Conservation (phyloP, 2,113 vertebrate species). For the Delphinapterus leucas region DNA sequence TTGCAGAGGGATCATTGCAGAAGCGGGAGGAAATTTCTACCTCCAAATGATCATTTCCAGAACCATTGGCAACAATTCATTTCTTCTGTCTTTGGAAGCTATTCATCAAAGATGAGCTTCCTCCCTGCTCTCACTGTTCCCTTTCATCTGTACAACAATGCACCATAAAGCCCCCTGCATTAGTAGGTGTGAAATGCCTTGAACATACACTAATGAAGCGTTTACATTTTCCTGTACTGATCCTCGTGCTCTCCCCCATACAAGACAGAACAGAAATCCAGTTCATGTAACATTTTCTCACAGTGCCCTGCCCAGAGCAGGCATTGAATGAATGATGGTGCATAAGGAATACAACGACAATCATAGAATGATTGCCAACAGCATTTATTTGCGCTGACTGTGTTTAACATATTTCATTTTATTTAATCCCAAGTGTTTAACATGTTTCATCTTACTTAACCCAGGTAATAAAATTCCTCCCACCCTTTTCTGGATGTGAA, state of each 20-base stretch:
- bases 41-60: neutral
- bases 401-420: neutral
- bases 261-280: neutral
- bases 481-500: neutral
- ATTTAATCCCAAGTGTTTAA: neutral
- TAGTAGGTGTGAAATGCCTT: neutral
- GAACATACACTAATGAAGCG: too few species aligned
- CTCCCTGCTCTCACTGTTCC: neutral
- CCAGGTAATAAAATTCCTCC: neutral
- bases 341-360: accelerated
- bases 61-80: neutral
- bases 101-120: neutral
- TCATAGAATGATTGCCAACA: neutral
- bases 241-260: neutral
- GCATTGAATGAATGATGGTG: neutral
- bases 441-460: neutral
- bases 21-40: neutral
- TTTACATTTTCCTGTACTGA: accelerated
- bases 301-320: neutral
- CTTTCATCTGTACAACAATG: neutral
- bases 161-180: neutral
- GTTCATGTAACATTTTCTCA: neutral
- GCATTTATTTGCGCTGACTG: neutral
- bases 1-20: neutral
- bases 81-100: neutral